Base-by-base conservation (phyloP, 2,888 invertebrate species). In the Malacosoma neustria region DNA sequence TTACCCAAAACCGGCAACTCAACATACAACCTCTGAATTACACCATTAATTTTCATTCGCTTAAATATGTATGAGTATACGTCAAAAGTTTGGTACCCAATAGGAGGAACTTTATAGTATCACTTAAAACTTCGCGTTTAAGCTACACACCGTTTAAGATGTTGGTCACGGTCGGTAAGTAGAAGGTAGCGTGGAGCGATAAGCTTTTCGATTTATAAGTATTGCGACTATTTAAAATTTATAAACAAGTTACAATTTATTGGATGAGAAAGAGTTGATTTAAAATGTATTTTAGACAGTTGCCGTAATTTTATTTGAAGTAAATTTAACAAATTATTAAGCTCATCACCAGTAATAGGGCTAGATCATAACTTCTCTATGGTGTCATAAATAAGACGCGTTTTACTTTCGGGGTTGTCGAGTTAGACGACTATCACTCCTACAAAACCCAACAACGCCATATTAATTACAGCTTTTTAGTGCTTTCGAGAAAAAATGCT, bases 31-130 rank as follows among this genome's bases (percentile, higher is more conserved):
- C 41, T 47, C 46, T 42, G 43, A 57, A 60, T 60, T 54, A 57
- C 55, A 46, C 47, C 55, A 61, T 62, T 65, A 53, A 62, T 61
- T 65, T 54, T 45, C 57, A 49, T 46, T 41, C 51, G 42, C 44
- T 65, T 68, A 64, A 72, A 71, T 72, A 73, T 72, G 72, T 66
- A 73, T 68, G 72, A 70, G 65, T 43, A 55, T 50, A 53, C 56
- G 57, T 58, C 61, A 63, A 60, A 70, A 67, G 56, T 68, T 59
- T 55, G 51, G 35, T 33, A 39, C 54, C 50, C 48, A 65, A 65
- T 55, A 61, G 52, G 30, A 11, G 32, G 51, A 59, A 73, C 69
- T 67, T 72, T 61, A 53, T 63, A 46, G 51, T 57, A 54, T 56
- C 51, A 57, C 45, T 54, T 45, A 40, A 36, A 50, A 54, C 42